A percentile compares a stretch with the other conserved stretches of the same genome.
Conservation (phyloP, 2,113 vertebrate species). For the Amphiprion percula region DNA sequence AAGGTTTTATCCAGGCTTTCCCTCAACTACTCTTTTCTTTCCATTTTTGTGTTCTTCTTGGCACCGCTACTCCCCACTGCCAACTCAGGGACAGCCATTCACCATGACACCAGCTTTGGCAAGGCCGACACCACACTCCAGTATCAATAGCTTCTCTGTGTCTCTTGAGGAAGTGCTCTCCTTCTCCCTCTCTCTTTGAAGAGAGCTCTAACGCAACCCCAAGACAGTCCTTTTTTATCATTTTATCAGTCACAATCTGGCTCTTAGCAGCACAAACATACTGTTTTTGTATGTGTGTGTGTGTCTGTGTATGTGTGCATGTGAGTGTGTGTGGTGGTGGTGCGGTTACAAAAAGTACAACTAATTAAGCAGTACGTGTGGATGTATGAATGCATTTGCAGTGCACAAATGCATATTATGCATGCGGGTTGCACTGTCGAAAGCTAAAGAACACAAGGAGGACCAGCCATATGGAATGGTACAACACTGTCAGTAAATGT, state of each 20-base stretch:
- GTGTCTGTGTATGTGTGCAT: background rate
- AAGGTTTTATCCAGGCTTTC: conserved; percentile 47
- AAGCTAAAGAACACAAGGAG: background rate
- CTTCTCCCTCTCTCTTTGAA: conserved; percentile 31
- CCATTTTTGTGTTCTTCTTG: conserved; percentile 48
- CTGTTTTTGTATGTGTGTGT: background rate
- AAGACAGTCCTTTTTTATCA: conserved; percentile 29
- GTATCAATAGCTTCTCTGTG: conserved; percentile 78
- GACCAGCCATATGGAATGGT: conserved; percentile 20
- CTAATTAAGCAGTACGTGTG: background rate
- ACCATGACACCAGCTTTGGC: conserved; percentile 72
- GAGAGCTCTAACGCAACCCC: conserved; percentile 20
- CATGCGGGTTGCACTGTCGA: background rate
- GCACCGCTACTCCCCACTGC: conserved; percentile 43
- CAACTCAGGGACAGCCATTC: conserved; percentile 67
- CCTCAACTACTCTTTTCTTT: conserved; percentile 51
- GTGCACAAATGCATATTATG: background rate
- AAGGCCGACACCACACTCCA: conserved; percentile 65
- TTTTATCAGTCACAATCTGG: conserved; percentile 32
- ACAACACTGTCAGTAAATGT: conserved; percentile 35
- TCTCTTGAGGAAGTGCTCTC: conserved; percentile 48
- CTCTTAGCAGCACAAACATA: conserved; percentile 21
- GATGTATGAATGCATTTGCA: background rate
- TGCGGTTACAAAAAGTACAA: conserved; percentile 13
- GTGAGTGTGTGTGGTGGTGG: too few species aligned